Base-by-base conservation (phyloP, 2,797 vertebrate species). In the Trematomus bernacchii region DNA sequence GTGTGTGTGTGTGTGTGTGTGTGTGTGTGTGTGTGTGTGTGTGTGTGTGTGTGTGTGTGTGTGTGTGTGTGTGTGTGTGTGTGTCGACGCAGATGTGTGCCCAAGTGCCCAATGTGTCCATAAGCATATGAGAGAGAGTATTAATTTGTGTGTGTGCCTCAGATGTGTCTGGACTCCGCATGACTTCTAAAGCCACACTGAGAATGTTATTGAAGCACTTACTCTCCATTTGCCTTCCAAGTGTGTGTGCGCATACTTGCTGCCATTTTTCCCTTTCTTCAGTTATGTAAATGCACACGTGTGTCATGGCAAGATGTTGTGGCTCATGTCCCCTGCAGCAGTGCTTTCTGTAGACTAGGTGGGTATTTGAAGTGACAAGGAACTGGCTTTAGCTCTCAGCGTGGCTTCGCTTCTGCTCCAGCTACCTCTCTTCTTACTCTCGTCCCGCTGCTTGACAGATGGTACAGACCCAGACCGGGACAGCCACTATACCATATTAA, bases 361-460 rank as follows among this genome's bases (percentile, higher is more conserved):
- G 72, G 63, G 61, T 67, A 85, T 89, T 80, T 80, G 71, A 90
- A 87, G 80, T 85, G 84, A 89, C 89, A 85, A 69, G 71, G 43
- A 85, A 58, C 71, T 60, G 60, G 55, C 81, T 81, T 79, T 18
- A 67, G 80, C 84, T 82, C 84, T 55, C 73, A 67, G 71, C 33
- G 15, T 62, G 83, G 44, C 66, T 33, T 68, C 67, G 1, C 72
- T 67, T 46, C 50, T 71, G 71, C 71, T 84, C 54, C 62, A 77
- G 64, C 71, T 76, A 44, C 52, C 52, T 65, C 59, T 64, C 46
- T 33, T 43, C 71, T 62, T n/a, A n/a, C 55, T 37, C 33, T 9
- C 65, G 77, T 48, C 82, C 71, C 6, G 16, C 83, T 81, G 80
- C 73, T 79, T 62, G 68, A 83, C 86, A 87, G 85, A 89, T 89